These are phyloP conservation scores for Champsocephalus esox DNA, from an alignment of 2,797 vertebrate genomes.

Conservation along the genomic window DNA sequence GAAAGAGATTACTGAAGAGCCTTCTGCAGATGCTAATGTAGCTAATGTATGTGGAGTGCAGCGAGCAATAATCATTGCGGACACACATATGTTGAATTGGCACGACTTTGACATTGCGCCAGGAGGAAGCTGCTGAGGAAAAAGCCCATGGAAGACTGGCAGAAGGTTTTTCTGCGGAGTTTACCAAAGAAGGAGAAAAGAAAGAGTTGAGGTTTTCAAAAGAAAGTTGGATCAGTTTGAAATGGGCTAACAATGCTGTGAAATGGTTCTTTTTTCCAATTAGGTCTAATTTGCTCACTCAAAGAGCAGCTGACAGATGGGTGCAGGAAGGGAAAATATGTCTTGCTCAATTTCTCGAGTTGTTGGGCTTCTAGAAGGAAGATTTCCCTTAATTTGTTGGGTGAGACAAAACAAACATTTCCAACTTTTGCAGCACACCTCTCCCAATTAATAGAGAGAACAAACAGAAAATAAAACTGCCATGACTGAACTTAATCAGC, in stretches of 20 bases:
- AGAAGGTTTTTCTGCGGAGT: slow-evolving; percentile 22
- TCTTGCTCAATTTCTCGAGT: slow-evolving; percentile 7
- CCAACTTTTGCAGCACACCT: slow-evolving; percentile 34
- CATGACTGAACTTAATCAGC: slow-evolving; percentile 65
- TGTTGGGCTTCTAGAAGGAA: background rate
- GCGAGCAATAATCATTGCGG: slow-evolving; percentile 55
- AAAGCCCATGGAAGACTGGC: slow-evolving; percentile 25
- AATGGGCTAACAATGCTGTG: background rate
- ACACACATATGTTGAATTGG: slow-evolving; percentile 73
- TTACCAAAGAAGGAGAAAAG: slow-evolving; percentile 40
- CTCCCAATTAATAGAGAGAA: slow-evolving; percentile 49
- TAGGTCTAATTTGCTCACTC: slow-evolving; percentile 33
- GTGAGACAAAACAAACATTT: slow-evolving; percentile 20
- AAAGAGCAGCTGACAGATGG: slow-evolving; percentile 67
- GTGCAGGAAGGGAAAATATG: slow-evolving; percentile 14
- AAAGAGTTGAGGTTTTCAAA: slow-evolving; percentile 4
- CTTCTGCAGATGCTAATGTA: slow-evolving; percentile 70
- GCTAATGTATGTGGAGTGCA: slow-evolving; percentile 69
- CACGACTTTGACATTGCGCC: slow-evolving; percentile 40
- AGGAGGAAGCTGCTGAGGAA: slow-evolving; percentile 37
- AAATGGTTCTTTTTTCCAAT: slow-evolving; percentile 17
- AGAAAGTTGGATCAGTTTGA: slow-evolving; percentile 25
- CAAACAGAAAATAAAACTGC: slow-evolving; percentile 47
- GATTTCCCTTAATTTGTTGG: background rate
- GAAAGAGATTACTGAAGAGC: slow-evolving; percentile 69